phyloP scores from a whole-genome alignment of 2,113 vertebrate species.

The Pristiophorus japonicus region DNA sequence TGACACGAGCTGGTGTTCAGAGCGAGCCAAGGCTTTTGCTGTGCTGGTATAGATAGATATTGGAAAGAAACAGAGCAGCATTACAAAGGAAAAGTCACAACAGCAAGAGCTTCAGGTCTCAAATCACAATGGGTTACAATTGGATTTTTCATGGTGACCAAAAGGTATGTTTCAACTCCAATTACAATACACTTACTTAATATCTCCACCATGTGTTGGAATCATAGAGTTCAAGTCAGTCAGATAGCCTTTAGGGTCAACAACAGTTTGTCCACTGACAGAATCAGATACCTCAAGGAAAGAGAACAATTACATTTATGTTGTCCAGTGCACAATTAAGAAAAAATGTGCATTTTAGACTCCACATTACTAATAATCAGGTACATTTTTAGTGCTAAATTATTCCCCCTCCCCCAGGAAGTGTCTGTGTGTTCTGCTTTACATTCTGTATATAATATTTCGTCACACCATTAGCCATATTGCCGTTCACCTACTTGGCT shows the following conservation, averaged over 20 bases:
- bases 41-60: neutral
- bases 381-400: neutral
- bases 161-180: neutral
- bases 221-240: conserved; percentile 99
- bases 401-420: neutral
- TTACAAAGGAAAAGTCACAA: neutral
- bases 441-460: neutral
- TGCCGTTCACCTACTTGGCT: conserved; percentile 71
- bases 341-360: neutral
- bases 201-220: conserved; percentile 91
- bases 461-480: neutral
- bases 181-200: conserved; percentile 69
- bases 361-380: neutral
- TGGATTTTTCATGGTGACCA: neutral
- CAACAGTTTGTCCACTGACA: conserved; percentile 93
- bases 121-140: neutral
- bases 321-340: neutral
- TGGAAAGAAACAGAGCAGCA: neutral
- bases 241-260: conserved; percentile 94
- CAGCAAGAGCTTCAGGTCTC: neutral
- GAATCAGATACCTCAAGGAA: conserved; percentile 83
- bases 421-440: neutral
- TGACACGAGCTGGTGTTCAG: neutral
- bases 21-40: neutral
- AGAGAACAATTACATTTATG: neutral